Evolutionary conservation across 2,797 vertebrate species (phyloP), one percentile per base, ranked within the genome.

Genomic region (Coccyzus lansbergi): DNA sequence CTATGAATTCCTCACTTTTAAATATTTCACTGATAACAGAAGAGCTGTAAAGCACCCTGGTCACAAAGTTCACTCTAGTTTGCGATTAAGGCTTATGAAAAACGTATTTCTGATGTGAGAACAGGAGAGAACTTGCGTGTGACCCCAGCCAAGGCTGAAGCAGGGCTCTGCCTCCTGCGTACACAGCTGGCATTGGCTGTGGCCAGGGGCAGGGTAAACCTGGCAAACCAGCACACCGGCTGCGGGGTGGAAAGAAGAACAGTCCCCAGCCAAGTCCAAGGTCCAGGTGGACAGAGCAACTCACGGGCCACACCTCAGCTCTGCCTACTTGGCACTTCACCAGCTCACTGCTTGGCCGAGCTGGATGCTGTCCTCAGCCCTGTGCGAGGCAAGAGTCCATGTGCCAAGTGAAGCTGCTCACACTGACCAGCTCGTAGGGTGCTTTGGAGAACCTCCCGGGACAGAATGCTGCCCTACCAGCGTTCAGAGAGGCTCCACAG

Each of bases 51-150:
- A 71, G 49, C 25, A 69, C 1, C 7, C 16, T 33, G 48, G 28
- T 51, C 69, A 40, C 28, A 70, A 81, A 56, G 56, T 59, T 90
- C 15, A 2, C 46, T 22, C 22, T 22, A 19, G 72, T 55, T 88
- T 52, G 24, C 10, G 31, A 36, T 22, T 17, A 36, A 65, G 13
- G 56, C 29, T 82, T 53, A 33, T 13, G 31, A 74, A 70, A 70
- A 88, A 59, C 0, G 0, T 13, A 6, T 67, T 78, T 51, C 33
- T 51, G 24, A 10, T 15, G 31, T 75, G 12, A 34, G 53, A 65
- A 71, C 16, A 49, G 79, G 44, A 83, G 28, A 1, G 4, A 68
- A n/a, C 0, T 3, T 8, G 49, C 0, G 3, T 0, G 0, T 88
- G 85, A 69, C 62, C 70, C 0, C 42, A 17, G 40, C 18, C 67